phyloP scores from a whole-genome alignment of 2,113 vertebrate genomes.

The Cyprinodon tularosa region DNA sequence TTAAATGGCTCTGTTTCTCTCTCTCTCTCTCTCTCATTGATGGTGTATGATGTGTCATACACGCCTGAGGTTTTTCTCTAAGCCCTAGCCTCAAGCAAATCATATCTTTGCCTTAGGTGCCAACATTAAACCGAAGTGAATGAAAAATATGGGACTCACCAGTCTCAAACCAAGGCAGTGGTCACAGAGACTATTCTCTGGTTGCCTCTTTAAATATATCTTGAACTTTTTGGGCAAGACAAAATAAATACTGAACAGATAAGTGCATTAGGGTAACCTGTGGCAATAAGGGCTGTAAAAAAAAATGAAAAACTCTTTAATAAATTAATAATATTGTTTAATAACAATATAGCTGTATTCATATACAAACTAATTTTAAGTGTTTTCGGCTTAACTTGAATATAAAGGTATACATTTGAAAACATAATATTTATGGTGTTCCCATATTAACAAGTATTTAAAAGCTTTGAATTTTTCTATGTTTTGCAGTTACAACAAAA shows the following conservation, averaged over 20 bases:
- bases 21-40: slow-evolving; percentile 7
- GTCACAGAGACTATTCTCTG: slow-evolving; percentile 6
- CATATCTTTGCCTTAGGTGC: slow-evolving; percentile 28
- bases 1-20: not conserved
- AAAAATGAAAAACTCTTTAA: no score
- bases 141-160: slow-evolving; percentile 24
- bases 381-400: no score
- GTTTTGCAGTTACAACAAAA: not conserved
- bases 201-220: slow-evolving; percentile 4
- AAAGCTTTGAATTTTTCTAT: not conserved
- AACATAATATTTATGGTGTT: no score
- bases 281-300: not conserved
- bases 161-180: slow-evolving; percentile 35
- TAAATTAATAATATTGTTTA: no score
- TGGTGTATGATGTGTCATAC: slow-evolving; percentile 52
- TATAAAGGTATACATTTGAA: no score
- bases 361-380: no score
- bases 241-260: not conserved
- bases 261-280: not conserved
- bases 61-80: slow-evolving; percentile 58
- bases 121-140: slow-evolving; percentile 21
- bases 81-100: slow-evolving; percentile 65
- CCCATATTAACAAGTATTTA: not conserved
- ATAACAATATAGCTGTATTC: no score
- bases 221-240: not conserved